Base-by-base conservation (phyloP, 53 echinoderm and acorn worm genomes). In the Paracentrotus lividus region DNA sequence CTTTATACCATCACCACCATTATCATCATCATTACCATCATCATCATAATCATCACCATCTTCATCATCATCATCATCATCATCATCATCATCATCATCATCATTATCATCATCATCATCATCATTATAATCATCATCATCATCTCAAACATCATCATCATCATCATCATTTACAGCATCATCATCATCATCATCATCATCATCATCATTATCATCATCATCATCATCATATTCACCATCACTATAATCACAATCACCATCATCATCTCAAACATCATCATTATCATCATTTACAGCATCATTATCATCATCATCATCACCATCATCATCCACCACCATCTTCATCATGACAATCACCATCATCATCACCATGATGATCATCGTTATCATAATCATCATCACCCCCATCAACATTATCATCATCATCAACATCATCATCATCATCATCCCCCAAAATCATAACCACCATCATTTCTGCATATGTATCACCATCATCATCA, bases 1-100 rank as follows among this genome's bases (percentile, higher is more conserved):
- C n/a, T n/a, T n/a, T n/a, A 54, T 31, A 86, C 54, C 49, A 86
- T 86, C 86, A 86, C 7, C 44, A 45, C 49, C n/a, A 85, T 47
- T 49, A 85, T 4, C 42, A 85, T 45, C 47, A 47, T n/a, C 42
- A 85, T 45, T 49, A 85, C 0, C 49, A 43, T n/a, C 85, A 85
- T 45, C 85, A 72, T 44, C 84, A 85, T 6, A 21, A 44, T 16
- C 85, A 47, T 45, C 85, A 43, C 20, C 47, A 85, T 85, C n/a
- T 45, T 85, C 49, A 85, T 42, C 47, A 40, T 44, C 84, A 84
- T 84, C 84, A 42, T 3, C 84, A 84, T 44, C 45, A 55, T 15
- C 55, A 55, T 55, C 16, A 55, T 55, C 55, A 84, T 84, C 47
- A 2, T 24, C 44, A 20, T 8, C 44, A 85, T 49, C 85, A 86